Conservation (phyloP, 2,113 vertebrate species). For the Phylloscopus trochilus region DNA sequence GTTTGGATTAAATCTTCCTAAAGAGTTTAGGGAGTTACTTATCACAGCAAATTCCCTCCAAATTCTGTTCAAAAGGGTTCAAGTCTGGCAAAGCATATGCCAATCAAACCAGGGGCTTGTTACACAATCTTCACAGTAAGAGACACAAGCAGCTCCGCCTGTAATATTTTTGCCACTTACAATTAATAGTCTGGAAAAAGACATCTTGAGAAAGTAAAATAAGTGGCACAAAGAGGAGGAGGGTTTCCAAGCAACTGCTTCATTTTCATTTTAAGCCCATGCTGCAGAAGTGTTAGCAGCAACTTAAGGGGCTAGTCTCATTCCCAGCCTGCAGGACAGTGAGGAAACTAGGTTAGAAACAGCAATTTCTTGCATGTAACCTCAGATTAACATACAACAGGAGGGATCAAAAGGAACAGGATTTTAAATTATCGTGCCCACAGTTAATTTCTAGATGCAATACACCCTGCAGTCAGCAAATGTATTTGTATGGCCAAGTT, state of each 20-base stretch:
- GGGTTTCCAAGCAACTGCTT: slow-evolving; percentile 63
- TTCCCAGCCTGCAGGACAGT: background rate
- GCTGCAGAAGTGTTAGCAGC: slow-evolving; percentile 28
- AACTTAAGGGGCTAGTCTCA: slow-evolving; percentile 20
- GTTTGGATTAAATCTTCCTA: background rate
- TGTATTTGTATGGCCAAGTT: background rate
- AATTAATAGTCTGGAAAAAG: slow-evolving; percentile 58
- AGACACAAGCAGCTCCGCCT: background rate
- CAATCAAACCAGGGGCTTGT: background rate
- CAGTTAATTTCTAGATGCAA: background rate
- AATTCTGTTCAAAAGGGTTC: background rate
- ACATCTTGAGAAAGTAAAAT: slow-evolving; percentile 49
- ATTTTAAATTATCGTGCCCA: background rate
- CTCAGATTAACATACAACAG: background rate
- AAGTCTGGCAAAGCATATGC: background rate
- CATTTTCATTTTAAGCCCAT: slow-evolving; percentile 33
- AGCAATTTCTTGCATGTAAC: background rate
- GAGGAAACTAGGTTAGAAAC: slow-evolving; percentile 7
- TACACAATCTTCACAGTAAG: slow-evolving; percentile 21
- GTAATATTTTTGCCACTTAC: slow-evolving; percentile 56
- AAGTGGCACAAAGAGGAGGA: slow-evolving; percentile 51
- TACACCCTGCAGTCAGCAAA: background rate
- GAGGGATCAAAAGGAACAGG: background rate
- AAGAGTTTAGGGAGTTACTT: background rate
- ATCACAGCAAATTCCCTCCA: background rate